These are phyloP conservation scores for Lytechinus pictus DNA, from an alignment of 35 echinoderm and acorn worm genomes.

Conservation along the genomic window DNA sequence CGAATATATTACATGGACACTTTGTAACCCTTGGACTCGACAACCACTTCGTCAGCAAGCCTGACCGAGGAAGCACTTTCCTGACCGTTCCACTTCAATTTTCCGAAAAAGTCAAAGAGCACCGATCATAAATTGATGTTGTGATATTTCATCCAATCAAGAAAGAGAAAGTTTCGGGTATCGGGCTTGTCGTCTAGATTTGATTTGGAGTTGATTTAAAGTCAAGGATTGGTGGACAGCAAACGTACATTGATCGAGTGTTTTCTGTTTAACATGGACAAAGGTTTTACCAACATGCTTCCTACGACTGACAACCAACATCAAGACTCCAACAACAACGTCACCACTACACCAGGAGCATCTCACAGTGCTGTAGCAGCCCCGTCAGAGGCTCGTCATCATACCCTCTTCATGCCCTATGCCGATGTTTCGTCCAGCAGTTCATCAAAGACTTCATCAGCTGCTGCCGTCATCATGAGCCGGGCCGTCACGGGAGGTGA, in stretches of 20 bases:
- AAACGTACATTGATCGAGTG: neutral
- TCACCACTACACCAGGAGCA: neutral
- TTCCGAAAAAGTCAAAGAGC: constrained; percentile 22
- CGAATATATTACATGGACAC: neutral
- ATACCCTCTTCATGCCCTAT: constrained; percentile 47
- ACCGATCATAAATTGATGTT: constrained; percentile 32
- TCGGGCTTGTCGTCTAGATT: neutral
- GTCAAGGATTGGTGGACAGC: constrained; percentile 22
- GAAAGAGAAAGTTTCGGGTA: neutral
- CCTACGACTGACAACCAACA: constrained; percentile 15
- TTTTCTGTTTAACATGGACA: constrained; percentile 44
- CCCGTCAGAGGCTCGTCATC: constrained; percentile 23
- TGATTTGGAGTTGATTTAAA: constrained; percentile 45
- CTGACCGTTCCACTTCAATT: constrained; percentile 22
- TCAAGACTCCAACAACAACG: constrained; percentile 13
- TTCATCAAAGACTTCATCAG: constrained; percentile 27
- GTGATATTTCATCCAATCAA: constrained; percentile 30
- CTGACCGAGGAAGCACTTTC: neutral
- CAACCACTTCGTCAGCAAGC: neutral
- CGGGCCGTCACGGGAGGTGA: neutral
- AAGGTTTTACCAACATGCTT: constrained; percentile 42
- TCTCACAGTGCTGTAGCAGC: neutral
- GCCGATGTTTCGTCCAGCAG: neutral
- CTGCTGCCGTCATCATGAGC: constrained; percentile 40
- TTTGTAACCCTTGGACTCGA: neutral